Percentiles rank a stretch among this genome's conserved stretches.
These are phyloP conservation scores for Ceriagrion tenellum DNA, from an alignment of 2,888 invertebrate genomes.

Conservation along the genomic window DNA sequence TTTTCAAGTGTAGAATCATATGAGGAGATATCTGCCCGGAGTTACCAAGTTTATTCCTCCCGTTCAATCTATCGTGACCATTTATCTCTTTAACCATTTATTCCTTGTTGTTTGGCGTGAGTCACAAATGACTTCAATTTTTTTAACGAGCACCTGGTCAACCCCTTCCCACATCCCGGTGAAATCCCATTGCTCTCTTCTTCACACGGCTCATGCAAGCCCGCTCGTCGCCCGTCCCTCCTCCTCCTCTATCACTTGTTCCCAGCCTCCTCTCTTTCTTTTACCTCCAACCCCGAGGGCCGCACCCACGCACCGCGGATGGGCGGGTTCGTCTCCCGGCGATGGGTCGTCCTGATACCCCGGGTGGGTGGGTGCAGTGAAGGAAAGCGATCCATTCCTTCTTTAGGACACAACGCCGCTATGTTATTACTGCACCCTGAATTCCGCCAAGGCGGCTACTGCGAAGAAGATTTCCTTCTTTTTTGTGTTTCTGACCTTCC, in stretches of 20 bases:
- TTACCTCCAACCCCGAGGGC: background rate
- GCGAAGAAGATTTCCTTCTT: background rate
- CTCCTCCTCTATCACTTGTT: background rate
- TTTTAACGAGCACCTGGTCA: background rate
- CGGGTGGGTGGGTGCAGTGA: background rate
- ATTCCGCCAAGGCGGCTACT: constrained; percentile 33
- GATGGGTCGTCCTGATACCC: constrained; percentile 12
- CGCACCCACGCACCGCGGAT: constrained; percentile 24
- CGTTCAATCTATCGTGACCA: background rate
- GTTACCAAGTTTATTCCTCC: too few relatives aligned
- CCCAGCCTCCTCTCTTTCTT: background rate
- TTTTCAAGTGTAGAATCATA: too few relatives aligned
- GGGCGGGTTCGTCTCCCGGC: background rate
- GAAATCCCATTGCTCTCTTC: background rate
- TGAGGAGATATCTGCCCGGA: too few relatives aligned
- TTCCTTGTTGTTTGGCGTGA: background rate
- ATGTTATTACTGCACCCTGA: constrained; percentile 50
- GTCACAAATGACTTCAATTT: background rate
- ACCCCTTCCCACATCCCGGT: background rate
- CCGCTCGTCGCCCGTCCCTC: background rate
- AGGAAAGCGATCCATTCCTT: background rate
- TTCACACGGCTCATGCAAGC: background rate
- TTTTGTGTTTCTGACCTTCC: background rate
- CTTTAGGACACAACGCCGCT: background rate
- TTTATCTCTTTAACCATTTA: too few relatives aligned